Base-by-base conservation (phyloP, 2,797 vertebrate genomes). In the Pangasius sanitwongsei region DNA sequence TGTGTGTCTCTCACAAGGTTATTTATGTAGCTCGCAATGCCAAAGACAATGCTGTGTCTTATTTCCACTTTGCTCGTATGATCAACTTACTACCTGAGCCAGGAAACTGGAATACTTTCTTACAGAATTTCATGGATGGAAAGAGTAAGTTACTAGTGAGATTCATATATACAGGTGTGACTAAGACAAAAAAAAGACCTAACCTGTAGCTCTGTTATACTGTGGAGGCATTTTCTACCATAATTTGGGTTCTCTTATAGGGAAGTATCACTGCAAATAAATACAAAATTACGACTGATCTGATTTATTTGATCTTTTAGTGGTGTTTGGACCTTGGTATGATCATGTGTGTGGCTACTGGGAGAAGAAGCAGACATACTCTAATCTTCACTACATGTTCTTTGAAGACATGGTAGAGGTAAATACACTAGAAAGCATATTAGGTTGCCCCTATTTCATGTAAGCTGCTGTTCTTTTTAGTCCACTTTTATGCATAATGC, bases 1-100 rank as follows among this genome's bases (percentile, higher is more conserved):
- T 57, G 6, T 41, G 7, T n/a, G 4, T 78, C 61, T 86, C 34
- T 41, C 34, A 41, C 4, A 67, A 95, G 95, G 85, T 95, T 0
- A 48, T 98, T 86, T 98, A 97, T 0, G 93, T 98, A 90, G 97
- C 97, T 1, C 97, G 97, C 90, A 98, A 98, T 89, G 95, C 97
- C 57, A 99, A 98, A 92, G 97, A 98, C 94, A 96, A 61, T 13
- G 90, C 93, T 11, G 97, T 98, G 13, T 98, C 97, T 63, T 98
- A 95, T 92, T 98, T 96, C 91, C 96, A 98, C 92, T 98, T 98
- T 93, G 90, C 95, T 84, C 95, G 94, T 84, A 98, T 98, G 97
- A 96, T 95, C 90, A 82, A 16, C 61, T 44, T 0, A 15, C 0
- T 96, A 28, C 96, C 97, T 50, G 96, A 97, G 0, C 95, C 97